These are phyloP conservation scores for Amiota minor DNA, from an alignment of 2,888 invertebrate species.

Conservation along the genomic window DNA sequence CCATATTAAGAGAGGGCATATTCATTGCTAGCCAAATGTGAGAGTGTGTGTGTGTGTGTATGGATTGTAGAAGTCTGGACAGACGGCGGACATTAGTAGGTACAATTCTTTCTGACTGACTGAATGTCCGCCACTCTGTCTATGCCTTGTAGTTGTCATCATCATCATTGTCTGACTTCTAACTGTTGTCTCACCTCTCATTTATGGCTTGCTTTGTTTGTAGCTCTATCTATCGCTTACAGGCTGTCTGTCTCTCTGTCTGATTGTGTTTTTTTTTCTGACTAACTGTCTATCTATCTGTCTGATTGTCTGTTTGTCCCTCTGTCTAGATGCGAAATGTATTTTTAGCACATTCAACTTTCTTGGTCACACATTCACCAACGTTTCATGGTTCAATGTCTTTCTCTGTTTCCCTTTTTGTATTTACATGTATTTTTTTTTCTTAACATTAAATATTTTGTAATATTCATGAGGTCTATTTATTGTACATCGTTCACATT, in stretches of 20 bases:
- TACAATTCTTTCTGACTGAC: constrained; percentile 20
- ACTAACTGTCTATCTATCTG: constrained; percentile 2
- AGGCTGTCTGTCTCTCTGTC: no score
- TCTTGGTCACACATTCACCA: constrained; percentile 20
- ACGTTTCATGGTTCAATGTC: constrained; percentile 29
- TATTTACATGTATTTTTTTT: no score
- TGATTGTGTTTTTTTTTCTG: background rate
- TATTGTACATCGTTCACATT: no score
- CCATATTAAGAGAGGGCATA: background rate
- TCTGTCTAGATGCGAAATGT: constrained; percentile 9
- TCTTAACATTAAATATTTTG: no score
- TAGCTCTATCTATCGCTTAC: no score
- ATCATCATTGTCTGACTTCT: no score
- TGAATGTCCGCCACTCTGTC: constrained; percentile 30
- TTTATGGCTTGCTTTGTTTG: no score
- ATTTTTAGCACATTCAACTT: constrained; percentile 27
- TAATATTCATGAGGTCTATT: no score
- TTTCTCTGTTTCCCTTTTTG: background rate
- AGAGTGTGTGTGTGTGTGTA: constrained; percentile 37
- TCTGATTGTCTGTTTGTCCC: constrained; percentile 29
- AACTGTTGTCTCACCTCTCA: no score
- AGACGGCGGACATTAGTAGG: constrained; percentile 9
- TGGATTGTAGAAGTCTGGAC: background rate
- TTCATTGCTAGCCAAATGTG: background rate
- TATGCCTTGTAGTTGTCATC: background rate